Evolutionary conservation across 2,888 invertebrate species (phyloP).

Genomic region (Miltochrista miniata): DNA sequence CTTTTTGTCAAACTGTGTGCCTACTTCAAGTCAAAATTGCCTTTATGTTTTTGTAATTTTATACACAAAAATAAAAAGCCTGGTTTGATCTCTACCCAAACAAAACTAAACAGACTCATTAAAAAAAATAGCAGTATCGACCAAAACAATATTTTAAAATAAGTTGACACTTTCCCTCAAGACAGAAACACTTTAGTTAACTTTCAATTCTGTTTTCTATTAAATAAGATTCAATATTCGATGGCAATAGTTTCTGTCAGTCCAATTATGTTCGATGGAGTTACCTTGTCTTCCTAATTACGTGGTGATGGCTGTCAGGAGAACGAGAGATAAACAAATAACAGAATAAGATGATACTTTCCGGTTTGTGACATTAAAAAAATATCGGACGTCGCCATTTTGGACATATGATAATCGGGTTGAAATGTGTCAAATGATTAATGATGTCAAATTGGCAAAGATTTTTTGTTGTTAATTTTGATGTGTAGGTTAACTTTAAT

Average conservation of each 20-base stretch:
- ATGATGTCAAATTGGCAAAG: not conserved
- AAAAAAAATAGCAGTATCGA: slow-evolving; percentile 73
- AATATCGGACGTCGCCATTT: slow-evolving; percentile 29
- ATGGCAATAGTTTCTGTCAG: slow-evolving; percentile 38
- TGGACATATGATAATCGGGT: slow-evolving; percentile 21
- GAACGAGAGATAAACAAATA: slow-evolving; percentile 76
- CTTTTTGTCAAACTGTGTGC: too few relatives aligned
- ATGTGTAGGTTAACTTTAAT: too few relatives aligned
- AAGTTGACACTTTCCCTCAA: slow-evolving; percentile 50
- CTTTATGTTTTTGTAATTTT: not conserved
- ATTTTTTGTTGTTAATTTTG: not conserved
- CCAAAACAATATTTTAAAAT: slow-evolving; percentile 69
- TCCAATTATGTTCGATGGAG: slow-evolving; percentile 69
- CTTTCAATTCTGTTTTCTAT: not conserved
- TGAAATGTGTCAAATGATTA: slow-evolving; percentile 33
- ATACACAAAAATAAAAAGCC: slow-evolving; percentile 1
- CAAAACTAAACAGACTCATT: slow-evolving; percentile 38
- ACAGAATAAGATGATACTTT: slow-evolving; percentile 61
- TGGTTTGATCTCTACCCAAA: slow-evolving; percentile 27
- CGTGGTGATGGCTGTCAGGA: slow-evolving; percentile 73
- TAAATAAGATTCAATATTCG: slow-evolving; percentile 22
- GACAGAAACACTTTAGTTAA: slow-evolving; percentile 21
- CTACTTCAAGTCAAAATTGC: too few relatives aligned
- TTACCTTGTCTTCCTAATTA: slow-evolving; percentile 76
- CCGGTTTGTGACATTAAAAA: slow-evolving; percentile 48